These are phyloP conservation scores for Eleutherodactylus coqui DNA, from an alignment of 2,797 vertebrate species.

Conservation along the genomic window DNA sequence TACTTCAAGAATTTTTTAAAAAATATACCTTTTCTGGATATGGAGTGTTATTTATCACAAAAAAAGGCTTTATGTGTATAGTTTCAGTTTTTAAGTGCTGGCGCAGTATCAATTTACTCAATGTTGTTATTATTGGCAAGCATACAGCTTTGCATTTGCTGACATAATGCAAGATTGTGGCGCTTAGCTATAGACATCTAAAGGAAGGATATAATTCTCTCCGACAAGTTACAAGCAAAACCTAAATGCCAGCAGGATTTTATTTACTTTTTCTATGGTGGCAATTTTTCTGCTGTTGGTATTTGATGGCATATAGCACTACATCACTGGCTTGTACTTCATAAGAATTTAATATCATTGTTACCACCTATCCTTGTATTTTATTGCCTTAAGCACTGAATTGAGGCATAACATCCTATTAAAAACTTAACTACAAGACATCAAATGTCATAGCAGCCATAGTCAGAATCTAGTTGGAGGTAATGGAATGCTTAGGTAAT, in stretches of 20 bases:
- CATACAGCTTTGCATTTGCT: conserved; percentile 20
- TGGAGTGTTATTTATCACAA: not conserved
- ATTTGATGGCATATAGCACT: conserved; percentile 64
- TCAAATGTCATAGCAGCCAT: conserved; percentile 52
- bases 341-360: conserved; percentile 68
- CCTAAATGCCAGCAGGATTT: conserved; percentile 61
- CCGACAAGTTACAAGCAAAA: conserved; percentile 65
- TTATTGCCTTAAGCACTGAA: conserved; percentile 63
- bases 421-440: conserved; percentile 51
- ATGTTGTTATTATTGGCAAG: not conserved
- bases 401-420: conserved; percentile 60
- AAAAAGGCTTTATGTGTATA: not conserved
- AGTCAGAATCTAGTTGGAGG: conserved; percentile 7
- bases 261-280: conserved; percentile 66
- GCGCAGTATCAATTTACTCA: not conserved
- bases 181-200: not conserved
- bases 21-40: not conserved
- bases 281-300: conserved; percentile 63
- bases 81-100: not conserved
- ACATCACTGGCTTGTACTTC: conserved; percentile 65
- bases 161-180: conserved; percentile 11
- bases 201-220: conserved; percentile 41
- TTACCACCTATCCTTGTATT: conserved; percentile 64
- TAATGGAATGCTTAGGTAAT: conserved; percentile 34
- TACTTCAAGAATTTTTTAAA: not conserved